Evolutionary conservation across 2,797 vertebrate genomes (phyloP), one percentile per base, ranked within the genome.

Genomic region (Australoheros facetus): DNA sequence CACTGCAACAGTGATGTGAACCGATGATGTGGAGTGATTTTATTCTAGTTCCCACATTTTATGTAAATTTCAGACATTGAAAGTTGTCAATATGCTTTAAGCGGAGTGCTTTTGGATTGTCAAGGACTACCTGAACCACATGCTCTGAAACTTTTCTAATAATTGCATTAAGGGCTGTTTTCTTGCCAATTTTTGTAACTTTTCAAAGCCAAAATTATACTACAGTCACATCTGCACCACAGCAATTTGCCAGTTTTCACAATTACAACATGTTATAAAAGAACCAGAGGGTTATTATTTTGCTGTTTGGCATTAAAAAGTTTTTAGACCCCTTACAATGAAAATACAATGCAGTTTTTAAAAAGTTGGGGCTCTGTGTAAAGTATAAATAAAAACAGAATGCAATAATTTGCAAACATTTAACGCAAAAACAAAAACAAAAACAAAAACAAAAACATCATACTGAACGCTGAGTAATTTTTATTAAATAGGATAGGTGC

Each of bases 101-200:
- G 26, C 26, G 13, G 26, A 69, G 3, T 60, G 7, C 17, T 54
- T 64, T 62, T 51, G 58, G 45, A 42, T 69, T 1, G 13, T 78
- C 42, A 77, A 45, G 66, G 23, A 69, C 56, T 53, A 16, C 60
- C 39, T 60, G 23, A 59, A 48, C 45, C 26, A 32, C 64, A 69
- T n/a, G 45, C 42, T 53, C 26, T 69, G 64, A 69, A 69, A 53
- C 30, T 13, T 78, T 74, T 62, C 28, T 28, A 56, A 26, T 73
- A 55, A 53, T 14, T 48, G 5, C 10, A 37, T 34, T 11, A 8
- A 28, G n/a, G 14, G 4, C 72, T 34, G 28, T 58, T 58, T 69
- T 4, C 45, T 53, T 53, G 45, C 26, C 45, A 69, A 53, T 8
- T 32, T 66, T 53, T 69, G 6, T 53, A 69, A 30, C 64, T 69